phyloP scores from a whole-genome alignment of 2,888 invertebrate genomes.

The Rapana venosa region DNA sequence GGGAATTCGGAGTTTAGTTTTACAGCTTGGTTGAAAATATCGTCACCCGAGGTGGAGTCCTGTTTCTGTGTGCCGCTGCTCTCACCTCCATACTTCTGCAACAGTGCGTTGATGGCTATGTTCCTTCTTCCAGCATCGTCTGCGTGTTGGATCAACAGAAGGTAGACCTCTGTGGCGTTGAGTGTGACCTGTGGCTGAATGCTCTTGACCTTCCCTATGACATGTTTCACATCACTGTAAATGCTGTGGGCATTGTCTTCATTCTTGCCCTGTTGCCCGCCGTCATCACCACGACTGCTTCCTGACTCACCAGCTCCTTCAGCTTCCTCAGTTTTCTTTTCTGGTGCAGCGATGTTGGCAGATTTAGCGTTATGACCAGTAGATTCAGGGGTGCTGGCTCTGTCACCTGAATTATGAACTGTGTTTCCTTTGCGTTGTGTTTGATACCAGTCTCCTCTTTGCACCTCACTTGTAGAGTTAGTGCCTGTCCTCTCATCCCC shows the following conservation, averaged over 20 bases:
- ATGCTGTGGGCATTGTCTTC: background rate
- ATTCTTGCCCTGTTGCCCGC: background rate
- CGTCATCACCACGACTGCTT: background rate
- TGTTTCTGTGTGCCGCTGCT: background rate
- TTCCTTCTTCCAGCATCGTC: background rate
- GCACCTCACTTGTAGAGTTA: background rate
- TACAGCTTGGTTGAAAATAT: constrained; percentile 32
- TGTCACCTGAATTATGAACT: background rate
- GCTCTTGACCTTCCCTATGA: background rate
- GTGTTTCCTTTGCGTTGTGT: background rate
- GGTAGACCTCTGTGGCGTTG: background rate
- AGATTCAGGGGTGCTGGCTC: background rate
- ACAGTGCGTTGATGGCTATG: background rate
- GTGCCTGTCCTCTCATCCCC: background rate
- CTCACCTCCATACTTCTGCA: background rate
- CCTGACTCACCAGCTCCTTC: constrained; percentile 44
- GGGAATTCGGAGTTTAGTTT: constrained; percentile 33
- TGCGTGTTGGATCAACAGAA: background rate
- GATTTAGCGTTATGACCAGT: background rate
- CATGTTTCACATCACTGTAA: constrained; percentile 15
- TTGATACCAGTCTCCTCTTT: background rate
- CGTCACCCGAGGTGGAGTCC: background rate
- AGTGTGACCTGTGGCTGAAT: background rate
- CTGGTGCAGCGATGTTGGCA: background rate
- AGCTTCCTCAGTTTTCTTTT: background rate